These are phyloP conservation scores for Molorchus minor DNA, from an alignment of 2,888 invertebrate genomes.

Conservation along the genomic window DNA sequence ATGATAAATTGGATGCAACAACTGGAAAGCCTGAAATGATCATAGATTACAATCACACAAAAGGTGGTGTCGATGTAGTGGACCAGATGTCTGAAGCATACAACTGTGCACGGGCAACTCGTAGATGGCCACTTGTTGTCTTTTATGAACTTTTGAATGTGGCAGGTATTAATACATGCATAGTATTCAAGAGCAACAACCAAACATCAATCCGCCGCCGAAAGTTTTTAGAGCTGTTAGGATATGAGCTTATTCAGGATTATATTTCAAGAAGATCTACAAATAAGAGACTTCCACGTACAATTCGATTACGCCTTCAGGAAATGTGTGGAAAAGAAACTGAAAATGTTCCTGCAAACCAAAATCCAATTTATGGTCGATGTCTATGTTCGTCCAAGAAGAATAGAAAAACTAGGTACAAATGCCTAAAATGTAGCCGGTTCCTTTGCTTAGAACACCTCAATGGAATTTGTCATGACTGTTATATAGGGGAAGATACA, in stretches of 20 bases:
- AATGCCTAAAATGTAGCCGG: constrained; percentile 9
- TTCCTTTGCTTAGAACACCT: too few species aligned
- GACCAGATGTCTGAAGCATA: not conserved
- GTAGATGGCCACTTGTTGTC: constrained; percentile 1
- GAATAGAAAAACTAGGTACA: constrained; percentile 8
- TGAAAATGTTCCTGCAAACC: not conserved
- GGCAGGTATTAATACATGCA: constrained; percentile 2
- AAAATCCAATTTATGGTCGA: not conserved
- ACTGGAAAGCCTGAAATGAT: constrained; percentile 4
- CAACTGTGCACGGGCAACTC: constrained; percentile 1
- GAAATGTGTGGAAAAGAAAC: not conserved
- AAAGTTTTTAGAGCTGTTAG: constrained; percentile 4
- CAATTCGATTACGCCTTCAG: not conserved
- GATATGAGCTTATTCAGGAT: not conserved
- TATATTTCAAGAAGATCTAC: not conserved
- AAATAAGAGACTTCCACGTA: not conserved
- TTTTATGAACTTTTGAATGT: constrained; percentile 2
- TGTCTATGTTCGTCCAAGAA: constrained; percentile 8
- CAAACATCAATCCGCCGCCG: not conserved
- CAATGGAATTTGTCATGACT: constrained; percentile 11
- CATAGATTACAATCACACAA: constrained; percentile 2
- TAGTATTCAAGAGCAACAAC: not conserved
- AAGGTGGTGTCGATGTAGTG: constrained; percentile 3
- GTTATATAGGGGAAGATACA: not conserved
- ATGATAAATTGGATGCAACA: not conserved